Conservation (phyloP, 2,888 invertebrate species). For the Drosophila falleni region DNA sequence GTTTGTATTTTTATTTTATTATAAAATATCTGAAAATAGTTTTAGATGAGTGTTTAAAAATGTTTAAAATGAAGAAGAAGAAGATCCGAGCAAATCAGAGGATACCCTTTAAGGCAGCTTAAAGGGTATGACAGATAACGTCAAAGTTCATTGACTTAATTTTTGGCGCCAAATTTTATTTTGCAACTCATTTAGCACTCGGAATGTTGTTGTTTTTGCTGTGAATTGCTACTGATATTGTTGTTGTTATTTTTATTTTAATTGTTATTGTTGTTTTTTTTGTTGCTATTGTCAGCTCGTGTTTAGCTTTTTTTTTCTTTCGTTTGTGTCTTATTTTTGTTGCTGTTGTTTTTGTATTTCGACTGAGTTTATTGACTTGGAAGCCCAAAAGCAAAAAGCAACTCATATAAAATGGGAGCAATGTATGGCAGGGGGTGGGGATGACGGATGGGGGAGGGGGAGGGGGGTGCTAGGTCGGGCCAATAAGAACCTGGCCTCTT, state of each 20-base stretch:
- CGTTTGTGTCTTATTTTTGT: slow-evolving; percentile 38
- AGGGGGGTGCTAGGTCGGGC: neutral
- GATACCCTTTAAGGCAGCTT: neutral
- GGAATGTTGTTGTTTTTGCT: slow-evolving; percentile 14
- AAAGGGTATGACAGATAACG: slow-evolving; percentile 30
- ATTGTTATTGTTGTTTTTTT: slow-evolving; percentile 19
- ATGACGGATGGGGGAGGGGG: neutral
- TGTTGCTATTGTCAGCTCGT: slow-evolving; percentile 46
- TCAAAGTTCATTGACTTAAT: slow-evolving; percentile 51
- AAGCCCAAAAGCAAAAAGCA: slow-evolving; percentile 45
- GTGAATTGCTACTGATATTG: slow-evolving; percentile 19
- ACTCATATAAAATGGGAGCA: slow-evolving; percentile 4
- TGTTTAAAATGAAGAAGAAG: no score
- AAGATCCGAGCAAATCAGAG: no score
- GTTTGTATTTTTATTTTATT: no score
- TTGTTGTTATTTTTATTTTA: slow-evolving; percentile 2
- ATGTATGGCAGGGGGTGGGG: neutral
- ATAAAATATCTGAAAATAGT: no score
- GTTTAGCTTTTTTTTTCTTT: slow-evolving; percentile 45
- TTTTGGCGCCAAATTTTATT: slow-evolving; percentile 57
- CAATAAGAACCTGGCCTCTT: slow-evolving; percentile 31
- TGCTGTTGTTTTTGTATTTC: slow-evolving; percentile 13
- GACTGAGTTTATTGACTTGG: slow-evolving; percentile 65
- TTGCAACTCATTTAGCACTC: slow-evolving; percentile 41
- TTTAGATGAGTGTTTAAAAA: no score